These are phyloP conservation scores for Henricia sp. DNA, from an alignment of 53 echinoderm and acorn worm genomes.

Conservation along the genomic window DNA sequence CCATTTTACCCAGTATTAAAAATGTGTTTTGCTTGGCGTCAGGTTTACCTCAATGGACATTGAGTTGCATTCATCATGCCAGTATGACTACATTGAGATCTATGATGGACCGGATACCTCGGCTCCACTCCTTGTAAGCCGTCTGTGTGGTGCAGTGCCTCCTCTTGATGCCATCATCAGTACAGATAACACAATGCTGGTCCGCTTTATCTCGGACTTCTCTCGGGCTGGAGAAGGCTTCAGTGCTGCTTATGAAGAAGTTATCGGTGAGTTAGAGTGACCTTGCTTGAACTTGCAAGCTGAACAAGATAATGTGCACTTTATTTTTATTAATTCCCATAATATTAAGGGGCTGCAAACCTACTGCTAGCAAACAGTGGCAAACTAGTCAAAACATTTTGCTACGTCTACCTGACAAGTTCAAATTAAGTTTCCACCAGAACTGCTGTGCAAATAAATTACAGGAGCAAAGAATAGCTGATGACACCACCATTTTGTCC, in stretches of 20 bases:
- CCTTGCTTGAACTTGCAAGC: too few species aligned
- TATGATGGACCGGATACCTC: constrained; percentile 72
- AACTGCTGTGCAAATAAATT: too few species aligned
- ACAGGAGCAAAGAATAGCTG: too few species aligned
- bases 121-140: constrained; percentile 59
- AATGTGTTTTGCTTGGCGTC: not conserved
- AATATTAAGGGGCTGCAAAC: too few species aligned
- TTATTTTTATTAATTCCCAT: too few species aligned
- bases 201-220: constrained; percentile 86
- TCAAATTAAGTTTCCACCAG: too few species aligned
- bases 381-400: too few species aligned
- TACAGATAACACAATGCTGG: constrained; percentile 70
- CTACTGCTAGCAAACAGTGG: too few species aligned
- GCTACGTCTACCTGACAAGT: too few species aligned
- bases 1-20: not conserved
- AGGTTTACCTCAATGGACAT: constrained; percentile 83
- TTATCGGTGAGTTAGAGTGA: constrained; percentile 68
- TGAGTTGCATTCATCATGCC: constrained; percentile 64
- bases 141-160: constrained; percentile 67
- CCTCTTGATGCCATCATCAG: constrained; percentile 68
- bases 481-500: too few species aligned
- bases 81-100: constrained; percentile 77
- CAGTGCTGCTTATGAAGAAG: constrained; percentile 69
- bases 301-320: too few species aligned
- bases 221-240: constrained; percentile 73